A percentile compares a stretch with the other conserved stretches of the same genome.
phyloP scores from a whole-genome alignment of 2,113 vertebrate species.

The Mormyrus lacerda region DNA sequence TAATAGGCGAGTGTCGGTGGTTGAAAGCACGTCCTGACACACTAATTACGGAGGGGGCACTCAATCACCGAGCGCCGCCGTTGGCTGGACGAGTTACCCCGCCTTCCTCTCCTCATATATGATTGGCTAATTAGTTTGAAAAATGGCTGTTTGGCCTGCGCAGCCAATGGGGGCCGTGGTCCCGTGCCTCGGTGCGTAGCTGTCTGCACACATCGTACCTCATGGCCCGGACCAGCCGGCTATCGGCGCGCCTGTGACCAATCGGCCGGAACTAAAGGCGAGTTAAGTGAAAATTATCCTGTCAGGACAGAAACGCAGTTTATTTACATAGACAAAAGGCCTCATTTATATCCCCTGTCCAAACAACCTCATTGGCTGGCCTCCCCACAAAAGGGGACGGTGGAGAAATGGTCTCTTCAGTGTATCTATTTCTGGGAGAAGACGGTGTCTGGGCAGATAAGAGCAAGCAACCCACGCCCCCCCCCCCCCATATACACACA shows the following conservation, averaged over 20 bases:
- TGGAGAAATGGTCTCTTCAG: constrained; percentile 61
- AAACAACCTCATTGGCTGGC: constrained; percentile 90
- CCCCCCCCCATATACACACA: background rate
- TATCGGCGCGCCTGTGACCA: constrained; percentile 53
- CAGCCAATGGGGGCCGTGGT: constrained; percentile 74
- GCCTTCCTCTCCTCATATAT: constrained; percentile 65
- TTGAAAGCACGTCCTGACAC: constrained; percentile 91
- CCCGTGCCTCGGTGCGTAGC: constrained; percentile 66
- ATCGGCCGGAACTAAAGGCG: constrained; percentile 84
- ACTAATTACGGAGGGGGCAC: constrained; percentile 87
- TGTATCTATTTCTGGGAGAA: constrained; percentile 70
- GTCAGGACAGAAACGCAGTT: constrained; percentile 88
- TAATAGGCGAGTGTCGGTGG: constrained; percentile 91
- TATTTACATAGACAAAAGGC: constrained; percentile 96
- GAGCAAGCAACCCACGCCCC: constrained; percentile 49
- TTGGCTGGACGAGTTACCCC: constrained; percentile 89
- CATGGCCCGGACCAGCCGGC: constrained; percentile 69
- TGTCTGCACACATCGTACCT: constrained; percentile 80
- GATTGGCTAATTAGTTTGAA: constrained; percentile 99
- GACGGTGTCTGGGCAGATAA: constrained; percentile 74
- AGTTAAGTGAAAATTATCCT: constrained; percentile 84
- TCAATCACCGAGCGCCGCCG: constrained; percentile 99
- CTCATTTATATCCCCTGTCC: constrained; percentile 91
- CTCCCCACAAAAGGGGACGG: constrained; percentile 68
- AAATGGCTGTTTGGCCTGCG: constrained; percentile 95